Base-by-base conservation (phyloP, 1,140 invertebrate genomes). In the Halictus rubicundus region DNA sequence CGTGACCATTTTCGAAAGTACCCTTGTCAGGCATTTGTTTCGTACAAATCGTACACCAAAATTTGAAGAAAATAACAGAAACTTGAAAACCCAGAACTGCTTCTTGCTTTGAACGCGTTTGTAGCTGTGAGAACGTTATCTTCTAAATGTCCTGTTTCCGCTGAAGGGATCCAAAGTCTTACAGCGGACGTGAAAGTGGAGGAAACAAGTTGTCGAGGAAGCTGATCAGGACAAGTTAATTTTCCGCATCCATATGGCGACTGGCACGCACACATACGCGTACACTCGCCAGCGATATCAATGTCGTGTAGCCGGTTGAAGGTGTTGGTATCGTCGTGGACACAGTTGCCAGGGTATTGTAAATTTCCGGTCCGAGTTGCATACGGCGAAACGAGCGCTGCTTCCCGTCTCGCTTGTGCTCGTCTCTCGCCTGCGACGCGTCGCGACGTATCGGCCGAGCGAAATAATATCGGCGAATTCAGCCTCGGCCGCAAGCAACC, bases 341-440 rank as follows among this genome's bases (percentile, higher is more conserved):
- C 71, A 54, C 19, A 83, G 78, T 69, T 75, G 80, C 59, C 32
- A 60, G 74, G 68, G 78, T 63, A 84, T 86, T 86, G 81, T 87
- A 86, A 87, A 83, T 87, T 86, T 87, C 70, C 61, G 60, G 49
- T 72, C 81, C 80, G 68, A 78, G 78, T 39, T n/a, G 59, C 60
- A 68, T 63, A 27, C n/a, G 39, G 25, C 32, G 68, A 71, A 82
- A 83, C 75, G 57, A 68, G 76, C 27, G 46, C 32, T 64, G 57
- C n/a, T 77, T 70, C n/a, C 63, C 64, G 32, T 37, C 68, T 32
- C 32, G 39, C 65, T 68, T 74, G 12, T 54, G 14, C 25, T 46
- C 39, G 21, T n/a, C 32, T 27, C 71, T 68, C 23, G 63, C 25
- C 23, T 5, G 16, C 46, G 39, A 80, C 71, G 71, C 63, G 66